Base-by-base conservation (phyloP, 2,113 vertebrate species). In the Prochilodus magdalenae region DNA sequence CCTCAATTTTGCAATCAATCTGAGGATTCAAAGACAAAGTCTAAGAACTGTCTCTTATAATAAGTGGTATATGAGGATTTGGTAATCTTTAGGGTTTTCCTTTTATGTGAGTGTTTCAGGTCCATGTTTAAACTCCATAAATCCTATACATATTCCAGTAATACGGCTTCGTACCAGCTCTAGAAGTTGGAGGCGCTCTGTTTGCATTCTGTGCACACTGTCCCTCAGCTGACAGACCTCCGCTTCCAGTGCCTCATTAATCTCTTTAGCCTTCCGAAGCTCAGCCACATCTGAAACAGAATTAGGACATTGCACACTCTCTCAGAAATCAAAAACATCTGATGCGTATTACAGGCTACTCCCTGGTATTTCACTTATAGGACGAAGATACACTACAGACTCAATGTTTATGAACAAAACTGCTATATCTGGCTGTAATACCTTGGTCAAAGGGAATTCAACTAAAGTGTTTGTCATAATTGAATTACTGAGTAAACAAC, bases 161-260 rank as follows among this genome's bases (percentile, higher is more conserved):
- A 4, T 3, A 15, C 5, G 10, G 15, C 90, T 77, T 89, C 81
- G 77, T 76, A 96, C 95, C 89, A 88, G 87, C 47, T 93, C 91
- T 1, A 92, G 89, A 78, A 95, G 90, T 0, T 82, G 79, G 76
- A 89, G 91, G 73, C 90, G 96, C 85, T 97, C 96, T 4, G 91
- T 89, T 73, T 97, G 94, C 0, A 96, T 91, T 0, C 77, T 83
- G 73, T 91, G 93, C 24, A 97, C 92, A 1, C 91, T 86, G 0
- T 79, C 90, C 83, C 91, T 90, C 89, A 97, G 87, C 0, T 92
- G 92, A 85, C 94, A 87, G 44, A 96, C 95, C 84, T 96, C 95
- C 80, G 91, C 89, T 83, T 97, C 94, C 90, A 97, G 82, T 0
- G 86, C 90, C 81, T 88, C 91, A 63, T 90, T 95, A 44, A 91